Base-by-base conservation (phyloP, 2,797 vertebrate species). In the Poecilia gillii region DNA sequence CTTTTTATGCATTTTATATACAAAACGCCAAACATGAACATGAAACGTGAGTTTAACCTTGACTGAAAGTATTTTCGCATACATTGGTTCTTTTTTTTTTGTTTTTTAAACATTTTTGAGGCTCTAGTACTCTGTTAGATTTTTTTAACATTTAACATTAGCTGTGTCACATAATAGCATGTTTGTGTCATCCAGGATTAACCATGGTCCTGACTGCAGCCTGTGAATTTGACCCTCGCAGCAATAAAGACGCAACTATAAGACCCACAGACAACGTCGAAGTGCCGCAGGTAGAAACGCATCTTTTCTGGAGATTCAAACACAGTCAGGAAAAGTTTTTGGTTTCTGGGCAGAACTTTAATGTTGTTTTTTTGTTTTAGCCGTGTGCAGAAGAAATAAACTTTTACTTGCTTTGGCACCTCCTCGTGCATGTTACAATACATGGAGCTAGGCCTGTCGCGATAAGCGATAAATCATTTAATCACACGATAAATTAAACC, bases 1-100 rank as follows among this genome's bases (percentile, higher is more conserved):
- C 98, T 99, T 89, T 99, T 99, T 90, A 99, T 98, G 1, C 98
- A 99, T 89, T 99, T 99, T 92, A 97, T 99, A 96, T 99, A 98
- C 94, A 99, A 99, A 95, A 99, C 98, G 0, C 96, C 97, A 23
- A 99, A 99, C 87, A 99, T 99, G 98, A 98, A 99, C 94, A 99
- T 99, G 98, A 99, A 99, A 90, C 96, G 98, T 99, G 92, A 97
- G 98, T 97, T 77, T 73, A 59, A 57, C 45, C 12, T 3, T 6
- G 39, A 45, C 23, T 45, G 5, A 9, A 23, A 41, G 8, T 68
- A 12, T 41, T 68, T 68, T 41, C 36, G 4, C 20, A 18, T 20
- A 1, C 59, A 49, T 49, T 18, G 16, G 2, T 47, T 18, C 18
- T 18, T 5, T 49, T 64, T 33, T 25, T n/a, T 1, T n/a, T 12